These are phyloP conservation scores for Leuciscus idus DNA, from an alignment of 2,113 vertebrate species.

Conservation along the genomic window DNA sequence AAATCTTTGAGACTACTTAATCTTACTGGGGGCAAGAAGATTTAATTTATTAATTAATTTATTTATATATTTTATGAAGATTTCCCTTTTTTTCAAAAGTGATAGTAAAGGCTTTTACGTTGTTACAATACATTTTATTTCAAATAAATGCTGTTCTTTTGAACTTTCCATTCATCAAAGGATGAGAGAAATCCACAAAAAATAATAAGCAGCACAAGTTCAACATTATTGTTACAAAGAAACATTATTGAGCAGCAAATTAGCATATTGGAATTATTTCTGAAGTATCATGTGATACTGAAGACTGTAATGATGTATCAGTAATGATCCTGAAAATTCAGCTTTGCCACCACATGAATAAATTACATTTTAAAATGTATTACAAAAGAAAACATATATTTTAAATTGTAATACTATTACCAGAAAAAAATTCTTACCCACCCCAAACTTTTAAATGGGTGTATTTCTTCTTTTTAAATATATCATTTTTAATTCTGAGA, in stretches of 20 bases:
- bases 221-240: neutral
- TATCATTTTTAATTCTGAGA: neutral
- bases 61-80: too few species aligned
- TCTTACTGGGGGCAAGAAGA: too few species aligned
- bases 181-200: neutral
- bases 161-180: neutral
- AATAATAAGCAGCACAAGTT: neutral
- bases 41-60: too few species aligned
- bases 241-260: neutral
- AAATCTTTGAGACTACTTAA: neutral
- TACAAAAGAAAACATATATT: too few species aligned
- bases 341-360: neutral
- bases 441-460: neutral
- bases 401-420: too few species aligned
- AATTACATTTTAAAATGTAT: neutral
- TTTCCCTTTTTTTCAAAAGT: neutral
- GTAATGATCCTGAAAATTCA: neutral
- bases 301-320: neutral
- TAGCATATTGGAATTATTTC: neutral
- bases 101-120: neutral
- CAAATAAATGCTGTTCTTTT: neutral
- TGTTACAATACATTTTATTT: neutral
- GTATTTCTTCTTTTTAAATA: too few species aligned
- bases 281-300: neutral
- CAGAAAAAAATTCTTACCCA: neutral